Conservation (phyloP, 2,113 vertebrate genomes). For the Pelvicachromis taeniatus region DNA sequence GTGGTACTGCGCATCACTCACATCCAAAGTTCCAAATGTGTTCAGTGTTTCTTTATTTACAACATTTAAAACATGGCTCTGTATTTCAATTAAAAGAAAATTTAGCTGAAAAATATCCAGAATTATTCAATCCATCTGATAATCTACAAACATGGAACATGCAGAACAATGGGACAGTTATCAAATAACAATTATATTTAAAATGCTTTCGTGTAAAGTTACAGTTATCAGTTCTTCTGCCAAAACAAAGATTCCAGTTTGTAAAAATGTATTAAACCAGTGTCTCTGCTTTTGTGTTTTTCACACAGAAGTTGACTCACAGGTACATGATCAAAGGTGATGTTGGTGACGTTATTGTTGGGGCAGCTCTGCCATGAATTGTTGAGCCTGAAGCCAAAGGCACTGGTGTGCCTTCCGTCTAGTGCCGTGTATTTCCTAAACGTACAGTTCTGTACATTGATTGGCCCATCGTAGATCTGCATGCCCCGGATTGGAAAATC, state of each 20-base stretch:
- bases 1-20: background rate
- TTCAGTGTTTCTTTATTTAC: background rate
- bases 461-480: slow-evolving; percentile 93
- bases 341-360: slow-evolving; percentile 85
- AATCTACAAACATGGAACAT: background rate
- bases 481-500: slow-evolving; percentile 93
- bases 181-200: background rate
- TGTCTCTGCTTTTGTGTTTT: background rate
- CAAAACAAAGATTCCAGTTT: background rate
- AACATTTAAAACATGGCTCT: background rate
- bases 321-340: slow-evolving; percentile 87
- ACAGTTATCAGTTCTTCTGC: background rate
- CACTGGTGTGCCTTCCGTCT: slow-evolving; percentile 89
- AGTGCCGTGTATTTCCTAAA: slow-evolving; percentile 89
- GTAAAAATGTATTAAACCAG: background rate
- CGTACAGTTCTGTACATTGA: slow-evolving; percentile 92
- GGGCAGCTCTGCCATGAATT: slow-evolving; percentile 99
- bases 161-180: background rate
- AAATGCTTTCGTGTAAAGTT: background rate
- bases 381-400: slow-evolving; percentile 95
- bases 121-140: background rate
- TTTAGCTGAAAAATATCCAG: background rate
- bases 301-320: slow-evolving; percentile 72
- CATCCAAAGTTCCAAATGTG: background rate
- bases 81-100: background rate